Evolutionary conservation across 2,888 invertebrate species (phyloP).

Genomic region (Imbricaverruca yamaguchii): DNA sequence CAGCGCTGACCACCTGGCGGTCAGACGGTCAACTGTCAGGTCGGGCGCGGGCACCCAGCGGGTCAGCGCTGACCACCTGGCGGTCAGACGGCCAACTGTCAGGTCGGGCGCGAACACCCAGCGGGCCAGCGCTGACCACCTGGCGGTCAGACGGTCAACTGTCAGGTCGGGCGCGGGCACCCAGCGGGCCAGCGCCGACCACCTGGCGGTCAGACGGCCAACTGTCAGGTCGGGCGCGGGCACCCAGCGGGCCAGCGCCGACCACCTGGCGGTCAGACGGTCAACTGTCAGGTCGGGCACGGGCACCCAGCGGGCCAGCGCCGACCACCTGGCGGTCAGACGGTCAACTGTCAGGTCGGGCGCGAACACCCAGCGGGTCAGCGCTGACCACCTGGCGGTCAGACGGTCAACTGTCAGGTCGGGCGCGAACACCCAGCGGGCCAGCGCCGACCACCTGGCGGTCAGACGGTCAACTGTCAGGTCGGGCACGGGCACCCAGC

Average conservation of each 20-base stretch:
- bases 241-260: background rate
- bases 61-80: conserved; percentile 1
- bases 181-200: background rate
- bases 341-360: conserved; percentile 24
- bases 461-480: background rate
- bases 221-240: conserved; percentile 24
- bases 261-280: background rate
- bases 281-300: conserved; percentile 23
- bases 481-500: conserved; percentile 22
- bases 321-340: background rate
- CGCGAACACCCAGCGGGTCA: background rate
- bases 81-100: background rate
- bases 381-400: conserved; percentile 1
- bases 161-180: conserved; percentile 24
- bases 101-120: conserved; percentile 22
- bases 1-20: conserved; percentile 9
- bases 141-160: background rate
- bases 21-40: background rate
- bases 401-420: conserved; percentile 24
- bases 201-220: background rate
- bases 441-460: conserved; percentile 5
- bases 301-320: conserved; percentile 8
- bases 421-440: background rate
- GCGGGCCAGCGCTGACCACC: background rate
- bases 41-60: conserved; percentile 21